Evolutionary conservation across 2,797 vertebrate species (phyloP).

Genomic region (Sternotherus odoratus): DNA sequence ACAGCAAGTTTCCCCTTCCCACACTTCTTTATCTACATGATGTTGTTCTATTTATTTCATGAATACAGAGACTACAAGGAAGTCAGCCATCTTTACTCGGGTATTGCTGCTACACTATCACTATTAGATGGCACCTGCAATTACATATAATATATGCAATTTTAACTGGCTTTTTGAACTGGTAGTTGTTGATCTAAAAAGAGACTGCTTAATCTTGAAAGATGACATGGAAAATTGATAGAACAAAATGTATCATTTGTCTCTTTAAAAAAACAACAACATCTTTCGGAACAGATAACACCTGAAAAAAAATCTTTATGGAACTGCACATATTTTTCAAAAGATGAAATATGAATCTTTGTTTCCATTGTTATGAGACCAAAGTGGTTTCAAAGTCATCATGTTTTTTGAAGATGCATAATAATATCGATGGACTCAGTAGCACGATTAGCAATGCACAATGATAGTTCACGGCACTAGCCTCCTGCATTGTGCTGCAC

Average conservation of each 20-base stretch:
- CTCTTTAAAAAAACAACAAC: neutral
- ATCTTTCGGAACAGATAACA: neutral
- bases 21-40: neutral
- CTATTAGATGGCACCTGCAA: neutral
- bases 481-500: neutral
- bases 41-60: neutral
- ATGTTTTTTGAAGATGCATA: conserved; percentile 18
- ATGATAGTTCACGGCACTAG: neutral
- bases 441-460: neutral
- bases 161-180: neutral
- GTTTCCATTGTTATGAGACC: neutral
- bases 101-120: neutral
- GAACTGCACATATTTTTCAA: neutral
- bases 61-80: neutral
- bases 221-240: neutral
- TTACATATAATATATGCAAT: neutral
- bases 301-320: neutral
- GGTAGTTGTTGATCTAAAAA: neutral
- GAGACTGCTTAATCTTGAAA: neutral
- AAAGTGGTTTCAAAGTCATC: neutral
- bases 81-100: neutral
- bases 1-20: neutral
- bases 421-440: neutral
- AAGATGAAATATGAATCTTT: neutral
- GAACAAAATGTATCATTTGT: neutral